Conservation (phyloP, 2,888 invertebrate species). For the Melanophora roralis region DNA sequence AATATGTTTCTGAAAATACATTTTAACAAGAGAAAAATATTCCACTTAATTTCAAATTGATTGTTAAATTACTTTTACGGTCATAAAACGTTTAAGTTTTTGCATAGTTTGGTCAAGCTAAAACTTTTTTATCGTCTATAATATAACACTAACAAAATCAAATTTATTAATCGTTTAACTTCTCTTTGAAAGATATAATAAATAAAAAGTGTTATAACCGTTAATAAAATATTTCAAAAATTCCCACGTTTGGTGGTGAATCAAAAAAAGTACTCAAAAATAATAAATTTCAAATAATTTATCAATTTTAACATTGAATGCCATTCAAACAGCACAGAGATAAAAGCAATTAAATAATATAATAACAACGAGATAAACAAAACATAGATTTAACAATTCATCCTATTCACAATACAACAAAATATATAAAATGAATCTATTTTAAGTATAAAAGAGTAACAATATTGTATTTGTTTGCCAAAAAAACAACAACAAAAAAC, state of each 20-base stretch:
- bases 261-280: background rate
- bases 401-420: background rate
- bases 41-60: too few species aligned
- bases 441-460: too few species aligned
- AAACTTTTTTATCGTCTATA: background rate
- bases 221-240: slow-evolving; percentile 17
- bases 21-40: too few species aligned
- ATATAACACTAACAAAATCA: background rate
- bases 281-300: slow-evolving; percentile 37
- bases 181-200: background rate
- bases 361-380: background rate
- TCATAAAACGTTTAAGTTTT: too few species aligned
- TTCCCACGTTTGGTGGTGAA: slow-evolving; percentile 46
- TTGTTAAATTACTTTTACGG: too few species aligned
- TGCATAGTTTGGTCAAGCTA: too few species aligned
- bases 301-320: slow-evolving; percentile 52
- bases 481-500: background rate
- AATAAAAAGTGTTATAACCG: slow-evolving; percentile 4
- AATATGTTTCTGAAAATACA: too few species aligned
- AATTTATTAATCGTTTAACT: slow-evolving; percentile 12
- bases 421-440: background rate
- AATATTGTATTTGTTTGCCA: background rate
- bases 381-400: background rate
- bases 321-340: background rate
- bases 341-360: slow-evolving; percentile 30